Conservation (phyloP, 1,140 invertebrate species). For the Bicyclus anynana region DNA sequence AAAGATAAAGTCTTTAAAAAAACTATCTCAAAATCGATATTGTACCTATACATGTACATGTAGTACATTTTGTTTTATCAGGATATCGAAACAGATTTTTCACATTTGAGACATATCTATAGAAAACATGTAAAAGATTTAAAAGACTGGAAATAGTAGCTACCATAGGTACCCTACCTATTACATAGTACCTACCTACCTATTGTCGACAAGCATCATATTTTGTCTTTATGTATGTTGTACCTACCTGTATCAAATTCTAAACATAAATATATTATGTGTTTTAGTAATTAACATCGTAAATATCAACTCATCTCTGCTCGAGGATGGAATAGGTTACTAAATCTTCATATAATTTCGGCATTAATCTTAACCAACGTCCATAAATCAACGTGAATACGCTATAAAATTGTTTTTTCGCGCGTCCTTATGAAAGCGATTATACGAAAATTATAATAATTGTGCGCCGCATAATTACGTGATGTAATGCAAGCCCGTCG, state of each 20-base stretch:
- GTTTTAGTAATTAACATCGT: background rate
- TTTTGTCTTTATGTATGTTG: background rate
- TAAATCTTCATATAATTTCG: slow-evolving; percentile 13
- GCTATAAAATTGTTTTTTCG: slow-evolving; percentile 70
- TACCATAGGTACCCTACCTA: too few species aligned
- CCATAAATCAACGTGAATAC: slow-evolving; percentile 63
- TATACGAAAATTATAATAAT: slow-evolving; percentile 76
- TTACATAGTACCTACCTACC: too few species aligned
- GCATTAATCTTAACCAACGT: slow-evolving; percentile 27
- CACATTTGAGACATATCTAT: too few species aligned
- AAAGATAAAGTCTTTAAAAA: too few species aligned
- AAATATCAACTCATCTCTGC: slow-evolving; percentile 2
- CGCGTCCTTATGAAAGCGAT: slow-evolving; percentile 68
- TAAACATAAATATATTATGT: background rate
- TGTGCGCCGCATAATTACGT: slow-evolving; percentile 66
- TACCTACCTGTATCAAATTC: background rate
- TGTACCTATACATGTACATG: too few species aligned
- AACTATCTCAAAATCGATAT: too few species aligned
- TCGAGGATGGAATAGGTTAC: slow-evolving; percentile 2
- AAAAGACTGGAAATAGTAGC: too few species aligned
- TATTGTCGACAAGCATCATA: too few species aligned
- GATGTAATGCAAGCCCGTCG: slow-evolving; percentile 61
- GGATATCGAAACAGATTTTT: too few species aligned
- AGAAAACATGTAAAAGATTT: too few species aligned
- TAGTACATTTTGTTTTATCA: too few species aligned